Evolutionary conservation across 2,888 invertebrate genomes (phyloP), one percentile per base, ranked within the genome.

Genomic region (Priocnemis perturbator): DNA sequence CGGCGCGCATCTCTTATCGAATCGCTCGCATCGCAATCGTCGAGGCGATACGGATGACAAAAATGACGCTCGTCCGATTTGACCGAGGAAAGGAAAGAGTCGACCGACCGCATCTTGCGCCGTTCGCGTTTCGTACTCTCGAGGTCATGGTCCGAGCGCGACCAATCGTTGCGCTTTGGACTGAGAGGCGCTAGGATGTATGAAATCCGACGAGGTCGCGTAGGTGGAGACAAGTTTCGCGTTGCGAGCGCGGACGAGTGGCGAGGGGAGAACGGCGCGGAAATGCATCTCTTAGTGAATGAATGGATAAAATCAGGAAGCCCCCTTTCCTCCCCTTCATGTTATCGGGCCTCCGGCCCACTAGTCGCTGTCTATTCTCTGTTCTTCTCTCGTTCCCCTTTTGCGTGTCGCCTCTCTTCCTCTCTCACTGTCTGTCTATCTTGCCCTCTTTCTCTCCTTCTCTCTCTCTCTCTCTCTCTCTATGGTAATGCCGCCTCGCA

Each of bases 231-330:
- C 37, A 9, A 37, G 37, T 7, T 9, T 37, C 11, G 37, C 37
- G 30, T 37, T 7, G 37, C 37, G 30, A 30, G 26, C 30, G 57
- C 37, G n/a, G 21, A 26, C 56, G 56, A n/a, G n/a, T n/a, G n/a
- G n/a, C n/a, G n/a, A n/a, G n/a, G n/a, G n/a, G n/a, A 15, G 37
- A 7, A n/a, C 0, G 37, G 20, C 67, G 69, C 60, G 65, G 65
- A 65, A 65, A 60, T 60, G 65, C 65, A 65, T 21, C 50, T 30
- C 47, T 62, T n/a, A 66, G 71, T 70, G 73, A 73, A 77, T 77
- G 48, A 53, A 53, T 59, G 59, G 44, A 19, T 64, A 64, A 59
- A 64, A 64, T 64, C 45, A 59, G 64, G 26, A 45, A 48, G 57
- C 45, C 23, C 52, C 17, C 37, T 50, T 44, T 19, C 20, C 45